Conservation (phyloP, 2,113 vertebrate species). For the Leucosticte australis region DNA sequence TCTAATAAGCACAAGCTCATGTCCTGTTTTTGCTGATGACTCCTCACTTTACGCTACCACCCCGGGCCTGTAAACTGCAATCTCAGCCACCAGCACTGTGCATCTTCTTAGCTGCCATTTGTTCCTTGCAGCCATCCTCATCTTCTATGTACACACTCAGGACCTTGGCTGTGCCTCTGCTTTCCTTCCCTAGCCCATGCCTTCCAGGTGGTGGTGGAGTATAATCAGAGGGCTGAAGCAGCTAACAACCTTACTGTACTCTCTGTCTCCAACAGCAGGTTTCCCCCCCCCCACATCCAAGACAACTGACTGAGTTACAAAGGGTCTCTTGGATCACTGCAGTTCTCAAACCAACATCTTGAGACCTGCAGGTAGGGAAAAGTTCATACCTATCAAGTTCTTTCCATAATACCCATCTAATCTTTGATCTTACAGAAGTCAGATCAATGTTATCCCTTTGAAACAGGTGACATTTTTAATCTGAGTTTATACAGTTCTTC, state of each 20-base stretch:
- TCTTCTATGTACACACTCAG: not conserved
- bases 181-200: not conserved
- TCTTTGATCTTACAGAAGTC: not conserved
- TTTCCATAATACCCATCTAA: not conserved
- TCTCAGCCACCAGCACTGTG: not conserved
- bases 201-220: not conserved
- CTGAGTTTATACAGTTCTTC: not conserved
- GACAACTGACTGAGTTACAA: not conserved
- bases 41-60: not conserved
- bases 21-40: not conserved
- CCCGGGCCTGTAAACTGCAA: not conserved
- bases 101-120: not conserved
- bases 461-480: not conserved
- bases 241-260: not conserved
- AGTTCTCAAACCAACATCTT: not conserved
- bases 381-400: not conserved
- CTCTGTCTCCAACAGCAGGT: not conserved
- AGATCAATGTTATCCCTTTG: not conserved
- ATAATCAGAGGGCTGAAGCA: not conserved
- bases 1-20: not conserved
- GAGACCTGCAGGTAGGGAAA: not conserved
- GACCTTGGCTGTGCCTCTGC: not conserved
- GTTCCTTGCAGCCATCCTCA: not conserved
- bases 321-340: not conserved
- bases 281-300: rapidly evolving